A percentile compares a stretch with the other conserved stretches of the same genome.
These are phyloP conservation scores for Hyperoodon ampullatus DNA, from an alignment of 2,113 vertebrate species.

Conservation along the genomic window DNA sequence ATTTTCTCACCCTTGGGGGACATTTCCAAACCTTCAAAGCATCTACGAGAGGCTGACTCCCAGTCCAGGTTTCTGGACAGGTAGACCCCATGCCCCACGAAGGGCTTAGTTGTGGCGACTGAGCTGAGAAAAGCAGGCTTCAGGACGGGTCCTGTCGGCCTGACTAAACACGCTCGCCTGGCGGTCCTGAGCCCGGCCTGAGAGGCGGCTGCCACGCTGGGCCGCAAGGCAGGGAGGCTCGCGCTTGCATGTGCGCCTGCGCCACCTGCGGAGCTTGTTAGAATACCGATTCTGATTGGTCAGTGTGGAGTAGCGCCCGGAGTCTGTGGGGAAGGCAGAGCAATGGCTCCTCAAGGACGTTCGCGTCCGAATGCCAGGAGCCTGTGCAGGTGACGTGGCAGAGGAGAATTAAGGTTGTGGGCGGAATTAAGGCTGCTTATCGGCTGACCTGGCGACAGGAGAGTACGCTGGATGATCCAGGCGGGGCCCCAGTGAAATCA, in stretches of 20 bases:
- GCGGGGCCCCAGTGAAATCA: not conserved
- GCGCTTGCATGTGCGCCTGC: fast-evolving
- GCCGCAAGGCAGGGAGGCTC: fast-evolving
- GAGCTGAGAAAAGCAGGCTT: not conserved
- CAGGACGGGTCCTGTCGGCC: not conserved
- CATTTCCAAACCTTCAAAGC: not conserved
- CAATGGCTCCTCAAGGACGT: not conserved
- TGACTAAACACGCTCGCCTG: fast-evolving
- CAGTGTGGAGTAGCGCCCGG: not conserved
- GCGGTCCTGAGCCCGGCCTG: no score
- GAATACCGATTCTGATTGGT: not conserved
- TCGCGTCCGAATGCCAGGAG: fast-evolving
- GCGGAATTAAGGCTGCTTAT: not conserved
- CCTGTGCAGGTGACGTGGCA: fast-evolving
- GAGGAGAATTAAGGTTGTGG: not conserved
- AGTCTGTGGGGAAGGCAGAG: no score
- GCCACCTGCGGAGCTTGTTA: not conserved
- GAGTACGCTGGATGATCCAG: not conserved
- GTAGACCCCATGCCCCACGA: not conserved
- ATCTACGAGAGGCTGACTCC: not conserved
- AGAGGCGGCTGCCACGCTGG: not conserved
- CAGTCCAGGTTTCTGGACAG: not conserved
- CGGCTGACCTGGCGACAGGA: not conserved
- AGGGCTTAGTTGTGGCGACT: not conserved
- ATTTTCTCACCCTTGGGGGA: not conserved